These are phyloP conservation scores for Anaspis maculata DNA, from an alignment of 2,888 invertebrate genomes.

Conservation along the genomic window DNA sequence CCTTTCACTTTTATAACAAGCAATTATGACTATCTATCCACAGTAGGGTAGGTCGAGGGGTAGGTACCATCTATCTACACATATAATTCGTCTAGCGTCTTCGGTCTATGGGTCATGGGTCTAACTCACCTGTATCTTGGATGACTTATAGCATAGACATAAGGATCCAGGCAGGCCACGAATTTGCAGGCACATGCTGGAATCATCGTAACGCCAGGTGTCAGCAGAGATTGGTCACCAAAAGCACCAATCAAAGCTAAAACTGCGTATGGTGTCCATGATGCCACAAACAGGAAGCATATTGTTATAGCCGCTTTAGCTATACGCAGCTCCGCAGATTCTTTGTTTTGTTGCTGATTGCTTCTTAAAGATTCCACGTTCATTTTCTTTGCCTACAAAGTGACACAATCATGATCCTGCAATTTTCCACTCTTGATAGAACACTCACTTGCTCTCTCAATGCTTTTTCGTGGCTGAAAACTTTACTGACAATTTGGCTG, in stretches of 20 bases:
- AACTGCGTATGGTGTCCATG: conserved; percentile 88
- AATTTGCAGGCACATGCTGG: conserved; percentile 80
- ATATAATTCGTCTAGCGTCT: no score
- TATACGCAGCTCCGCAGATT: conserved; percentile 76
- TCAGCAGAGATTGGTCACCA: conserved; percentile 63
- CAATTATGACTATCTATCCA: no score
- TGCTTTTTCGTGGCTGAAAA: conserved; percentile 78
- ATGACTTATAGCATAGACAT: conserved; percentile 86
- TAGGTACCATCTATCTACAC: no score
- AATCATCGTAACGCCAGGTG: conserved; percentile 76
- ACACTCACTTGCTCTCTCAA: conserved; percentile 54
- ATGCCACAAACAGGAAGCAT: conserved; percentile 74
- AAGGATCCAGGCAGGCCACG: conserved; percentile 87
- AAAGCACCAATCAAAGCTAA: conserved; percentile 75
- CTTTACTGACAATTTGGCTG: conserved; percentile 79
- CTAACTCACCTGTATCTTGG: conserved; percentile 83
- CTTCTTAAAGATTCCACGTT: conserved; percentile 76
- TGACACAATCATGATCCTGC: no score
- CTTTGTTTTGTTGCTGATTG: conserved; percentile 55
- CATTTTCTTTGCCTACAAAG: conserved; percentile 78
- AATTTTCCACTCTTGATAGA: not conserved
- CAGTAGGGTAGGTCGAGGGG: no score
- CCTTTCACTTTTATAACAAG: no score
- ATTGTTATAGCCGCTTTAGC: conserved; percentile 84
- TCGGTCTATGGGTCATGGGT: no score